Evolutionary conservation across 2,113 vertebrate genomes (phyloP).

Genomic region (Pycnonotus jocosus): DNA sequence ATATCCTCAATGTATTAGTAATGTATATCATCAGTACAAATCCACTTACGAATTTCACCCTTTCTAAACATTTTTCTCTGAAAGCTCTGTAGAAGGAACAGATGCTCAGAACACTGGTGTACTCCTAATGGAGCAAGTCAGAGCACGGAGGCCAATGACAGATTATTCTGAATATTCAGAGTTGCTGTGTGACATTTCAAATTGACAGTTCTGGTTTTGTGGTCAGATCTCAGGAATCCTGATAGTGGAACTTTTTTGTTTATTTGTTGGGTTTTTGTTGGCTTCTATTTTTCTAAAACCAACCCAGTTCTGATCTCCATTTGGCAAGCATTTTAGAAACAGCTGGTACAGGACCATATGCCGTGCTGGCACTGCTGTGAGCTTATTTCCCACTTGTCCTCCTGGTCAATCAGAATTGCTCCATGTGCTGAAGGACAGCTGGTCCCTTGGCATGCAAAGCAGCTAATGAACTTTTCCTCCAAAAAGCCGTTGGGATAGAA

Average conservation of each 20-base stretch:
- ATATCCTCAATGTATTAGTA: not conserved
- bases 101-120: not conserved
- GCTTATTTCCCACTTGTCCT: slow-evolving; percentile 55
- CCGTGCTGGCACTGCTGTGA: slow-evolving; percentile 1
- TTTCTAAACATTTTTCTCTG: not conserved
- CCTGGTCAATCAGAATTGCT: slow-evolving; percentile 54
- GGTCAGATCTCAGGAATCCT: not conserved
- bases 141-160: not conserved
- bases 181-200: not conserved
- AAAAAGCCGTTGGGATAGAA: not conserved
- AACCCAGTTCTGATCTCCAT: not conserved
- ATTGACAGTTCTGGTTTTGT: not conserved
- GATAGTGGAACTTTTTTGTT: not conserved
- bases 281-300: slow-evolving; percentile 16
- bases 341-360: slow-evolving; percentile 59
- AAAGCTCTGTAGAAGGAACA: not conserved
- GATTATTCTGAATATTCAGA: not conserved
- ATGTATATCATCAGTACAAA: not conserved
- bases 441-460: slow-evolving; percentile 48
- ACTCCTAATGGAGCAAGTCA: not conserved
- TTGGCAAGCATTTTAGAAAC: slow-evolving; percentile 56
- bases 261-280: not conserved
- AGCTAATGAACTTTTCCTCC: slow-evolving; percentile 50
- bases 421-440: slow-evolving; percentile 56
- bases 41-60: not conserved